These are phyloP conservation scores for Ptiloglossa arizonensis DNA, from an alignment of 1,140 invertebrate species.

Conservation along the genomic window DNA sequence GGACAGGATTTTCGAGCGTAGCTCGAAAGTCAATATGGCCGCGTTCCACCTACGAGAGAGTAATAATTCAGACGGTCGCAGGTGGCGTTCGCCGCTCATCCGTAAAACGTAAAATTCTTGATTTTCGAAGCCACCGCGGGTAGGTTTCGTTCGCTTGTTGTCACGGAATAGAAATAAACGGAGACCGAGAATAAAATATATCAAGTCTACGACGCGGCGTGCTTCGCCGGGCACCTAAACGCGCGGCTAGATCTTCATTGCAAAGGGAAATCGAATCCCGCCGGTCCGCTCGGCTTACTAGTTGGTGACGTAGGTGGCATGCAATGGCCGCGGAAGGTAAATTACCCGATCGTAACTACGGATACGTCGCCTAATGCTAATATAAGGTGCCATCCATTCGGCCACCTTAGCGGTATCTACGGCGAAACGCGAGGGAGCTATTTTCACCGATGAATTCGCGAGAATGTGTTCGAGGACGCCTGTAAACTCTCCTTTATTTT, in stretches of 20 bases:
- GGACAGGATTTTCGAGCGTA: too few species aligned
- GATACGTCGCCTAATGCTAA: slow-evolving; percentile 71
- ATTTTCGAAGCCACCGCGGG: background rate
- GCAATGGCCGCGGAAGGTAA: slow-evolving; percentile 46
- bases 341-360: slow-evolving; percentile 68
- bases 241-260: slow-evolving; percentile 74
- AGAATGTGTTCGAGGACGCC: slow-evolving; percentile 22
- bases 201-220: slow-evolving; percentile 68
- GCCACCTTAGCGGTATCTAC: slow-evolving; percentile 73
- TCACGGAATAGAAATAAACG: background rate
- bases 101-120: too few species aligned
- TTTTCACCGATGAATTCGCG: slow-evolving; percentile 39
- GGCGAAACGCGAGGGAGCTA: slow-evolving; percentile 55
- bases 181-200: slow-evolving; percentile 56
- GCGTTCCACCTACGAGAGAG: too few species aligned
- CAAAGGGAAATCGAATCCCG: slow-evolving; percentile 60
- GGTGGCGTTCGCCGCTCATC: too few species aligned
- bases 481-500: slow-evolving; percentile 9
- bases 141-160: background rate
- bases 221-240: slow-evolving; percentile 68
- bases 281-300: slow-evolving; percentile 4
- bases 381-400: slow-evolving; percentile 69
- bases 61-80: too few species aligned
- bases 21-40: too few species aligned
- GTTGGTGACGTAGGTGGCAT: slow-evolving; percentile 24